Conservation (phyloP, 2,888 invertebrate genomes). For the Aphrophora alni region DNA sequence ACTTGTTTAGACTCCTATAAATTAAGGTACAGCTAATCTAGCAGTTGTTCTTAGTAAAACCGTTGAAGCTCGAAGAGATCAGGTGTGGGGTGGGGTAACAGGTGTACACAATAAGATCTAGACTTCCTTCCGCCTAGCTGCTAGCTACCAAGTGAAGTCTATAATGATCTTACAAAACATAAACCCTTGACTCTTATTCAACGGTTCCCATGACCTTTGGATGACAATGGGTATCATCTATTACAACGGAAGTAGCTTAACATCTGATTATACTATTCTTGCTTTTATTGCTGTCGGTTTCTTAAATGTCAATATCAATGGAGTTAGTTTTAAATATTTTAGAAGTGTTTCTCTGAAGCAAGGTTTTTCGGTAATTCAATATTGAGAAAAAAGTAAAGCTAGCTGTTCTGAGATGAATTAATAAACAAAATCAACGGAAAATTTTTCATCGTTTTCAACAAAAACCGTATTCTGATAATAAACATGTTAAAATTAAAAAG, state of each 20-base stretch:
- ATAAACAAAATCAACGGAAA: no score
- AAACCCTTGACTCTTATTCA: not conserved
- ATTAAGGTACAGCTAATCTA: not conserved
- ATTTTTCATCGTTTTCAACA: no score
- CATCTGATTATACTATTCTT: not conserved
- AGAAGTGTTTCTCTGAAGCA: no score
- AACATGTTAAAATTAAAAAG: no score
- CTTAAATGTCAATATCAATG: no score
- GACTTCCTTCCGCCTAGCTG: not conserved
- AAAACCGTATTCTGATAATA: no score
- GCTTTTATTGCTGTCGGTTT: not conserved
- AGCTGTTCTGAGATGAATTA: no score
- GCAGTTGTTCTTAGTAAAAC: not conserved
- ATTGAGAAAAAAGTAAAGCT: no score
- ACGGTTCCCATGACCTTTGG: conserved; percentile 2
- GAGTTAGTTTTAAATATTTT: no score
- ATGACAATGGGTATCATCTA: not conserved
- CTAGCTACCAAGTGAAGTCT: not conserved
- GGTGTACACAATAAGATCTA: not conserved
- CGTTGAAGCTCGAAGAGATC: not conserved
- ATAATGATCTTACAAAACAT: not conserved
- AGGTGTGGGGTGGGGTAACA: not conserved
- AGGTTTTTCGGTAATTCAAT: no score
- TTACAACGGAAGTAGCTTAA: not conserved
- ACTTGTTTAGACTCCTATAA: not conserved